Base-by-base conservation (phyloP, 1,140 invertebrate species). In the Formica exsecta region DNA sequence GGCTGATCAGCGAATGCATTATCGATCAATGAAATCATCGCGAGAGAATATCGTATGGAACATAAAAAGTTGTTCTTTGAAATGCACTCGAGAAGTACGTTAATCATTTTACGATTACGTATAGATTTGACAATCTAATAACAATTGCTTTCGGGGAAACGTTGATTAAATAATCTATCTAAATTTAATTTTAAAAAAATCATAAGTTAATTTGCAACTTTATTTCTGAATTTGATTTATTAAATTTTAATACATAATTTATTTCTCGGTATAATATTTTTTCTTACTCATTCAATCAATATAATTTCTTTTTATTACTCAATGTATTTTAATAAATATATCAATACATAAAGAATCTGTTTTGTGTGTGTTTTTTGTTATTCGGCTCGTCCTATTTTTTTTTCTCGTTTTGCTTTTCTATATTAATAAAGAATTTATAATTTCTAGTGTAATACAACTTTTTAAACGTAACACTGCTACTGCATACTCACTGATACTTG, bases 401-500 rank as follows among this genome's bases (percentile, higher is more conserved):
- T 71, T 7, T 5, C 19, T n/a, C 13, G 13, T 22, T 73, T n/a
- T 73, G n/a, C 25, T 32, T 32, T 32, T 64, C 36, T 36, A 36
- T 36, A 22, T 54, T 8, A 16, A 25, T 38, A 13, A 68, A 1
- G 7, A 16, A 41, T 48, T 41, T 19, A 29, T 29, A 36, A 41
- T 41, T 41, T 66, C 7, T 9, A 66, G 38, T 11, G 5, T 5
- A n/a, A 38, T 41, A 68, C 9, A 16, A 48, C 3, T 59, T 59
- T 59, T 61, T 32, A 68, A 25, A 36, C 6, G 2, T 9, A 44
- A 19, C 4, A 16, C 32, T n/a, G 6, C 9, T 38, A 75, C 3
- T 22, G 19, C 1, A 36, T 88, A 95, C 95, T 96, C 91, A 97
- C 97, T 97, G 96, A 86, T 97, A 97, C 87, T 96, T 97, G 90